Evolutionary conservation across 2,888 invertebrate species (phyloP), one percentile per base, ranked within the genome.

Genomic region (Aphodius granarius): DNA sequence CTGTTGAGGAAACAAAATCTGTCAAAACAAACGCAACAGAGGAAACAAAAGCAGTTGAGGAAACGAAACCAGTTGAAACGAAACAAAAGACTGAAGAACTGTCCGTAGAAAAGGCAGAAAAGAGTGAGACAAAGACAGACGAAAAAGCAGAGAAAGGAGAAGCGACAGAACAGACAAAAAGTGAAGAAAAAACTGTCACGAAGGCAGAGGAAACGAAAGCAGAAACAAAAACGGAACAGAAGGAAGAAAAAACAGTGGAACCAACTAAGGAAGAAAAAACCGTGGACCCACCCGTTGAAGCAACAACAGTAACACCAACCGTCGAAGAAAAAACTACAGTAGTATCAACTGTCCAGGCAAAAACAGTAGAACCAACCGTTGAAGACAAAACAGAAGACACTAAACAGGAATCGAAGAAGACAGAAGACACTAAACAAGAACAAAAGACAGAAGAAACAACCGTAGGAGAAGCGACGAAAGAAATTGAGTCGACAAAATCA

Each of bases 391-490:
- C 18, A 66, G 66, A 70, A 9, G 73, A 72, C 20, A 70, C 78
- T 17, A 13, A 63, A 70, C 71, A 71, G 2, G 22, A 71, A 23
- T 17, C 16, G 1, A 20, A 15, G 19, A 20, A 21, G 17, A 20
- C 4, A 20, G 22, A 72, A 72, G 2, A 43, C 16, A 20, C 5
- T n/a, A 17, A 71, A 43, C 62, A 65, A 65, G 19, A 65, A 65
- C 3, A 5, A 65, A 77, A 76, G 18, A 78, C 66, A 73, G 73
- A 79, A 79, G 78, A 77, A 76, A 74, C 76, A 71, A 68, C 65
- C 13, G 76, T 71, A 86, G 20, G 87, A 87, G 74, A 88, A 88
- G 86, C 73, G n/a, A n/a, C n/a, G 86, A 86, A 21, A 73, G 66
- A 73, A 21, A 81, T 85, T 3, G 86, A 86, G 72, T 83, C 84